phyloP scores from a whole-genome alignment of 2,113 vertebrate species.

The Clarias macrocephalus region DNA sequence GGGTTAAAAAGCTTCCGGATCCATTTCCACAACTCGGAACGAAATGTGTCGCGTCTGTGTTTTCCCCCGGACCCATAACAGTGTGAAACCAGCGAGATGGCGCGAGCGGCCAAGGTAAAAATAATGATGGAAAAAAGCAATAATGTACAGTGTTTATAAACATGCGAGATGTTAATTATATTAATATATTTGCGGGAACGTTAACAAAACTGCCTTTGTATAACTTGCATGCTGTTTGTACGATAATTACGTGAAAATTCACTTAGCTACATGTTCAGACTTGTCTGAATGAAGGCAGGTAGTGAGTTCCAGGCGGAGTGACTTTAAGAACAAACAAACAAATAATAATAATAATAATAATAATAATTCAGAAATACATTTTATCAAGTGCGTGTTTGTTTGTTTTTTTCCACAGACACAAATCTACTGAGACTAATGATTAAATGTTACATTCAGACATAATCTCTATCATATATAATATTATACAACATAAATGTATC shows the following conservation, averaged over 20 bases:
- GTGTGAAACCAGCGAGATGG: slow-evolving; percentile 61
- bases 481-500: no score
- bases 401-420: background rate
- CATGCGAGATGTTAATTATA: no score
- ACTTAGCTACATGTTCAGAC: background rate
- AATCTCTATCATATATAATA: no score
- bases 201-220: background rate
- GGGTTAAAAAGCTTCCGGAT: background rate
- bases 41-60: background rate
- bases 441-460: background rate
- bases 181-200: background rate
- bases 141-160: background rate
- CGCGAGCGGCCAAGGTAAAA: slow-evolving; percentile 63
- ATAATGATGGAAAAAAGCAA: background rate
- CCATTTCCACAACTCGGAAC: slow-evolving; percentile 30
- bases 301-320: no score
- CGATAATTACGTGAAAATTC: background rate
- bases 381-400: background rate
- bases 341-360: background rate
- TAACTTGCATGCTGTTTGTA: background rate
- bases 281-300: background rate
- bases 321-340: background rate
- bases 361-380: background rate
- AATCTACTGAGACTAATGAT: background rate
- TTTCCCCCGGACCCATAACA: slow-evolving; percentile 69